Base-by-base conservation (phyloP, 2,888 invertebrate species). In the Pelosia muscerda region DNA sequence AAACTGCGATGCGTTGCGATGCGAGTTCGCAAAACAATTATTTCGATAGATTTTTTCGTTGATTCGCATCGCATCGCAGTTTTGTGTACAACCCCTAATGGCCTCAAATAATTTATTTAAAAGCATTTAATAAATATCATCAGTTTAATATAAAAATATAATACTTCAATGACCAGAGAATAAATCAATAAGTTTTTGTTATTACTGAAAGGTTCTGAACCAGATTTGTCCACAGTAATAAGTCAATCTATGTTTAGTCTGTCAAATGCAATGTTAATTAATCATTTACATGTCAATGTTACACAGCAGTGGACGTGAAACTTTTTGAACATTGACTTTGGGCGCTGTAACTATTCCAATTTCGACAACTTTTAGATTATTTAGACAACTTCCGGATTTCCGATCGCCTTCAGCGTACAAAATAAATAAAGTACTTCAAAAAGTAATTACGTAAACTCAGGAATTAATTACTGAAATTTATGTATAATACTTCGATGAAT, bases 311-410 rank as follows among this genome's bases (percentile, higher is more conserved):
- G 69, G 71, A 72, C 72, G 69, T 64, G 62, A 34, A 57, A 60
- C 60, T 67, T 49, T 38, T 31, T 55, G 59, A 72, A 73, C 69
- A 66, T 77, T 68, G 66, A 65, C 59, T 38, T 57, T 42, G 56
- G 63, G 57, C 64, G 53, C 63, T 65, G 67, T 55, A 80, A 80
- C 79, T 80, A 80, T 81, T 80, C 77, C 79, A 81, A 80, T 80
- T 81, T 75, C 65, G 59, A 66, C 72, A 80, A 80, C 75, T 79
- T 81, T 15, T 57, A 65, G 71, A 75, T 80, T 75, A 80, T 80
- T 81, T 75, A 59, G 59, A 71, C 71, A 80, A 80, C 77, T 79
- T 81, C 11, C 65, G 69, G 75, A 75, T 78, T 75, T 69, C 69
- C 78, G 66, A 78, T 78, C 73, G 73, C 73, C 76, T 70, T 49